A percentile compares a stretch with the other conserved stretches of the same genome.
Conservation (phyloP, 1,140 invertebrate species). For the Araneus ventricosus region DNA sequence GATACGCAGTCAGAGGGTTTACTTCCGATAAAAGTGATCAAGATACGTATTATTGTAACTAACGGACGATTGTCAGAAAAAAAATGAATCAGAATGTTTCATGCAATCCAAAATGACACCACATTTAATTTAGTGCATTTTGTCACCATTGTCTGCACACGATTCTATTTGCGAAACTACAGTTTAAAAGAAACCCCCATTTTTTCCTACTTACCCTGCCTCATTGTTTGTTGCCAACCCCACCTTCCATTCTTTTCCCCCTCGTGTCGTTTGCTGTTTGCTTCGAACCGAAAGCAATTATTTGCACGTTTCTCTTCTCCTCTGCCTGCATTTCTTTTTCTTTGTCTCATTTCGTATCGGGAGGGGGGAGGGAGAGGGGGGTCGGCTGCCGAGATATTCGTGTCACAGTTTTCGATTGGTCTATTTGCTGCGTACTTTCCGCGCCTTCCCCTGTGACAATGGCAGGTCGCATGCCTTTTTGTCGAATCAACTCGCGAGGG, state of each 20-base stretch:
- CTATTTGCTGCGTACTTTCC: not conserved
- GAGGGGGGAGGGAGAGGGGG: not conserved
- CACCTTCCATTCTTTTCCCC: not conserved
- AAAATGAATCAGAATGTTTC: too few species aligned
- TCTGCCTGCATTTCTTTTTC: not conserved
- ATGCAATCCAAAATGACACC: not conserved
- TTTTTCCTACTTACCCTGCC: not conserved
- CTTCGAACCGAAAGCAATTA: slow-evolving; percentile 55
- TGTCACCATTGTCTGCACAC: not conserved
- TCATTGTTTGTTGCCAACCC: slow-evolving; percentile 32
- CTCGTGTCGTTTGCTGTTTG: slow-evolving; percentile 8
- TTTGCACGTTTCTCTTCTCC: slow-evolving; percentile 49
- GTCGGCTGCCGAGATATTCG: not conserved
- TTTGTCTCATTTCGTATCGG: not conserved
- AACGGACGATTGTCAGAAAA: too few species aligned
- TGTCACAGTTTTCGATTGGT: slow-evolving; percentile 56
- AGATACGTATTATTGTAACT: too few species aligned
- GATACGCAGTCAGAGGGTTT: too few species aligned
- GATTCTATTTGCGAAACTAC: slow-evolving; percentile 4
- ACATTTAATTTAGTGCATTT: not conserved
- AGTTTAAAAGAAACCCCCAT: slow-evolving; percentile 9
- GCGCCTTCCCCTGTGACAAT: slow-evolving; percentile 3
- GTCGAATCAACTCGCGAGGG: slow-evolving; percentile 61
- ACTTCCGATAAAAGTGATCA: too few species aligned
- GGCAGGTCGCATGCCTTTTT: not conserved